Conservation (phyloP, 1,140 invertebrate genomes). For the Amyelois transitella region DNA sequence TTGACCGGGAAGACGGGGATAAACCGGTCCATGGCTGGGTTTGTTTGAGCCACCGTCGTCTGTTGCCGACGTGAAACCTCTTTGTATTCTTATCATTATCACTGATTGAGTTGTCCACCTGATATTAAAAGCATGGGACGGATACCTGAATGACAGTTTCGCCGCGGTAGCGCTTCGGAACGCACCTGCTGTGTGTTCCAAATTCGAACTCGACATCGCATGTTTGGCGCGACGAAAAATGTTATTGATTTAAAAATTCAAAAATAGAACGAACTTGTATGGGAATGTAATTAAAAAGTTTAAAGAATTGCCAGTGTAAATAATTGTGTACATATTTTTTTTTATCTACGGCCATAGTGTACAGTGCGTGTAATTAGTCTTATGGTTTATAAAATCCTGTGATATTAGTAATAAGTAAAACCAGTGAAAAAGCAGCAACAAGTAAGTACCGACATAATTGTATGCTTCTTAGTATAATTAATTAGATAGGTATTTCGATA, state of each 20-base stretch:
- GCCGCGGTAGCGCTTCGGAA: slow-evolving; percentile 19
- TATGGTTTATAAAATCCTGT: slow-evolving; percentile 52
- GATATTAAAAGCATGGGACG: slow-evolving; percentile 41
- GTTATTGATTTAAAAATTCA: slow-evolving; percentile 29
- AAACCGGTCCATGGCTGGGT: slow-evolving; percentile 29
- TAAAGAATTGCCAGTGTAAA: slow-evolving; percentile 36
- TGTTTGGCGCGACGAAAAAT: slow-evolving; percentile 23
- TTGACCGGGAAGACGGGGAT: slow-evolving; percentile 22
- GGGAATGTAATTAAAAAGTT: slow-evolving; percentile 23
- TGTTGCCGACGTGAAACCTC: background rate
- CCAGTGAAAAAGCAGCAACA: slow-evolving; percentile 23
- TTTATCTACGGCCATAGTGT: slow-evolving; percentile 30
- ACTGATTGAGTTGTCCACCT: slow-evolving; percentile 51
- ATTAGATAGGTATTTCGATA: too few relatives aligned
- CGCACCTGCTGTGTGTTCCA: slow-evolving; percentile 22
- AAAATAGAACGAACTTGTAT: slow-evolving; percentile 14
- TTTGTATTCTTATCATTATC: slow-evolving; percentile 41
- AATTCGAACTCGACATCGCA: slow-evolving; percentile 14
- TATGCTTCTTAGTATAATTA: background rate
- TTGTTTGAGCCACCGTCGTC: background rate
- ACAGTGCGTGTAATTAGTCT: slow-evolving; percentile 33
- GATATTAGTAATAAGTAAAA: slow-evolving; percentile 53
- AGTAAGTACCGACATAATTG: slow-evolving; percentile 37
- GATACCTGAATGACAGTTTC: slow-evolving; percentile 33
- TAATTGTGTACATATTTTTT: slow-evolving; percentile 39